Conservation (phyloP, 2,888 invertebrate species). For the Beris morrisii region DNA sequence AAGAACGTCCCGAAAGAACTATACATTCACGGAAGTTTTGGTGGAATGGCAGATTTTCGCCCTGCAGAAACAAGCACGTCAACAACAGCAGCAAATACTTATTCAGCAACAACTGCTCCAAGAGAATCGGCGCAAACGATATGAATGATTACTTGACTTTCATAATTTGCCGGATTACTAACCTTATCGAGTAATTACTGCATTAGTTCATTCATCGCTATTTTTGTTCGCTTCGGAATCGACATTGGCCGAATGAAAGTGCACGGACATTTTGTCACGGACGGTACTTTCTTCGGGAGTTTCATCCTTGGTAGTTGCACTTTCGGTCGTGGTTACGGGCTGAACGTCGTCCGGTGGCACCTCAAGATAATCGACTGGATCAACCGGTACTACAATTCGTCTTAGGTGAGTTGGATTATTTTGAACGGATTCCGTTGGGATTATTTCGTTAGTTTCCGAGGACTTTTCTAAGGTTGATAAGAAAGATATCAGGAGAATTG, state of each 20-base stretch:
- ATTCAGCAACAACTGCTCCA: too few species aligned
- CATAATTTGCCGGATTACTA: slow-evolving; percentile 20
- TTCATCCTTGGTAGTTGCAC: slow-evolving; percentile 47
- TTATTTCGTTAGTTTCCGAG: slow-evolving; percentile 54
- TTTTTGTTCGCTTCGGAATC: slow-evolving; percentile 46
- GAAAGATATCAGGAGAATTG: slow-evolving; percentile 19
- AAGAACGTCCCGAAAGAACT: slow-evolving; percentile 71
- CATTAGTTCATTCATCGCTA: slow-evolving; percentile 54
- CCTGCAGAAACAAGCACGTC: too few species aligned
- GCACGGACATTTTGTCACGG: slow-evolving; percentile 57
- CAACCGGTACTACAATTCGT: slow-evolving; percentile 22
- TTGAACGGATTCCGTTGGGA: slow-evolving; percentile 58
- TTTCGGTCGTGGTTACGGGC: slow-evolving; percentile 47
- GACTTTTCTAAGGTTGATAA: slow-evolving; percentile 45
- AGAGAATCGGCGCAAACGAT: too few species aligned
- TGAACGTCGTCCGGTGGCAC: slow-evolving; percentile 51
- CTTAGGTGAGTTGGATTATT: slow-evolving; percentile 3
- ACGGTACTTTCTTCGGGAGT: slow-evolving; percentile 58
- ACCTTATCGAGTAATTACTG: slow-evolving; percentile 41
- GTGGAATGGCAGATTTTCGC: too few species aligned
- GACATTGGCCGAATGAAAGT: slow-evolving; percentile 65
- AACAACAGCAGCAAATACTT: too few species aligned
- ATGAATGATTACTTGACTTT: slow-evolving; percentile 23
- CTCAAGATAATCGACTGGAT: not conserved
- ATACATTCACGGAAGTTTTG: slow-evolving; percentile 88